These are phyloP conservation scores for Tetragonisca angustula DNA, from an alignment of 2,888 invertebrate species.

Conservation along the genomic window DNA sequence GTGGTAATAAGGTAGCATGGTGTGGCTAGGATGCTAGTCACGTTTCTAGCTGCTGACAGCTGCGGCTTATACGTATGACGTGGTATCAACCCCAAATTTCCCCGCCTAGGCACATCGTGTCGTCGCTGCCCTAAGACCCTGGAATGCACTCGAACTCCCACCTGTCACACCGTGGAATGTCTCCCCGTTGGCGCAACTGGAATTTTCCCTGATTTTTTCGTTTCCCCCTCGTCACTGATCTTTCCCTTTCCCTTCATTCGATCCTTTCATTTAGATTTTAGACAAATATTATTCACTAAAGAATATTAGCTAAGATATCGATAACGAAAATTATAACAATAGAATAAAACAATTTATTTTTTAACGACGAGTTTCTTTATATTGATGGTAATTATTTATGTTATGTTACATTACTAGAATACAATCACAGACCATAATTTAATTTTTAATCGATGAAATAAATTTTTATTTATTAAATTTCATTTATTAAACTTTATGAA, in stretches of 20 bases:
- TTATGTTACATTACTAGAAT: no score
- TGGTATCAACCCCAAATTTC: conserved; percentile 84
- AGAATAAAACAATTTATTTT: not conserved
- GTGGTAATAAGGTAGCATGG: conserved; percentile 82
- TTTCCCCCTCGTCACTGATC: not conserved
- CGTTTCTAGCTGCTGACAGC: conserved; percentile 83
- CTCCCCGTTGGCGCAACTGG: conserved; percentile 13
- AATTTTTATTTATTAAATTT: no score
- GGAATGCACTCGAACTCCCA: conserved; percentile 80
- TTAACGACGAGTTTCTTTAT: not conserved
- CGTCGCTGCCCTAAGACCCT: conserved; percentile 79
- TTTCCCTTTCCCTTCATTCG: not conserved
- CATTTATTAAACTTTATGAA: no score
- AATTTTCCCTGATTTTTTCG: conserved; percentile 44
- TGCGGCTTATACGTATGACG: conserved; percentile 84
- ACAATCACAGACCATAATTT: no score
- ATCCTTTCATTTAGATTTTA: not conserved
- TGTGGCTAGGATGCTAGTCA: conserved; percentile 82
- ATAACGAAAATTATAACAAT: not conserved
- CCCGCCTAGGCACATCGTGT: conserved; percentile 79
- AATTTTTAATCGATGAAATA: no score
- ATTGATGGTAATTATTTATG: no score
- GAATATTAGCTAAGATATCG: not conserved
- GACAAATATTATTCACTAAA: not conserved
- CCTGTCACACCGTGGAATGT: conserved; percentile 64